A percentile compares a stretch with the other conserved stretches of the same genome.
phyloP scores from a whole-genome alignment of 2,113 vertebrate genomes.

The Chlorodrepanis virens region DNA sequence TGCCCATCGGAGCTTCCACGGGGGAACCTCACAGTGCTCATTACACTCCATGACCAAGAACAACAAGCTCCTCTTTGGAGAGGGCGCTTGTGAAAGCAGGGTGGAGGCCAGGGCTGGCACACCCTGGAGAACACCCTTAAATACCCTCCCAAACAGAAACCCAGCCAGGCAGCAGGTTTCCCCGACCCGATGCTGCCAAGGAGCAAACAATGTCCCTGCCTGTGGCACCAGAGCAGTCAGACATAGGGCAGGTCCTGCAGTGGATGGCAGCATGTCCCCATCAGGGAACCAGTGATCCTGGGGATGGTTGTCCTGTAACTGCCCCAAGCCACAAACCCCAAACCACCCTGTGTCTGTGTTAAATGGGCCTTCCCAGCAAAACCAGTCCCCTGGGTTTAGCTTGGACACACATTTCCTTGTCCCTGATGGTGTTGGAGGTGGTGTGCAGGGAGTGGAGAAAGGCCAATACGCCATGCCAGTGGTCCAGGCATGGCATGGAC shows the following conservation, averaged over 20 bases:
- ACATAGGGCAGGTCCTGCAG: neutral
- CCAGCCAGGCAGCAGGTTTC: neutral
- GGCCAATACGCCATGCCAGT: neutral
- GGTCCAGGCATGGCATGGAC: fast-evolving
- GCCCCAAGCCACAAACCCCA: neutral
- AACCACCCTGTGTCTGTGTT: neutral
- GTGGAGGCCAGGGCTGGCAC: slow-evolving; percentile 44
- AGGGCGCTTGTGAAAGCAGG: slow-evolving; percentile 48
- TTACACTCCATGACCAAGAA: neutral
- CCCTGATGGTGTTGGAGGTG: fast-evolving
- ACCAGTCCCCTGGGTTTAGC: neutral
- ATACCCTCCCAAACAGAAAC: slow-evolving; percentile 65
- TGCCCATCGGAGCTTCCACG: fast-evolving
- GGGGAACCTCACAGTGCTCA: neutral
- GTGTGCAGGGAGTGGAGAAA: fast-evolving
- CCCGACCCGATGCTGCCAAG: neutral
- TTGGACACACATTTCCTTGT: neutral
- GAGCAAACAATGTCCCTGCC: neutral
- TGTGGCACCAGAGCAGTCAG: fast-evolving
- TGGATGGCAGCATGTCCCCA: neutral
- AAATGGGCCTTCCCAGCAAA: neutral
- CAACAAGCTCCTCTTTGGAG: slow-evolving; percentile 30
- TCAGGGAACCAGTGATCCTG: neutral
- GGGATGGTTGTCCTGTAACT: fast-evolving
- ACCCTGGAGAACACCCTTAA: slow-evolving; percentile 54